phyloP scores from a whole-genome alignment of 2,113 vertebrate genomes.

The Edolisoma coerulescens region DNA sequence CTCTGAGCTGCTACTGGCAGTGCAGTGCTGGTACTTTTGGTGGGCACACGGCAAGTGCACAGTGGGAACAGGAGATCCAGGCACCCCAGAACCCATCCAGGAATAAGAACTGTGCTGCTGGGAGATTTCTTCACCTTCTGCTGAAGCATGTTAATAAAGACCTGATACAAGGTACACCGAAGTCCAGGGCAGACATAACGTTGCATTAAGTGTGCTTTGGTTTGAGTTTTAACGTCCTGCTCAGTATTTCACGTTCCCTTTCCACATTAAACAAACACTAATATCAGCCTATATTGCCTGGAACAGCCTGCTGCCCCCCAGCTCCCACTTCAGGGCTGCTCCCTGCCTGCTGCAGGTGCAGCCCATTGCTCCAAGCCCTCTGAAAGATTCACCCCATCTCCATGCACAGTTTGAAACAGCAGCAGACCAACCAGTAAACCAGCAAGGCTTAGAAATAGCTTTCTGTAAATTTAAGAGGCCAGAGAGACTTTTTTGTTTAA shows the following conservation, averaged over 20 bases:
- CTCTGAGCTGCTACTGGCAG: neutral
- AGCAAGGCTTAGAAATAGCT: neutral
- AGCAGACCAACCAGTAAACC: neutral
- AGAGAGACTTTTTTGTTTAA: neutral
- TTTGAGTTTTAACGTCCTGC: neutral
- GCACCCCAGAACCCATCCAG: neutral
- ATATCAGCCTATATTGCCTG: neutral
- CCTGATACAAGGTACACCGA: neutral
- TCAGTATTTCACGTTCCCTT: neutral
- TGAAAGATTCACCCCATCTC: neutral
- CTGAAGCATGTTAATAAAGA: neutral
- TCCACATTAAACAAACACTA: neutral
- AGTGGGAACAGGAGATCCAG: neutral
- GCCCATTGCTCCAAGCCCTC: neutral
- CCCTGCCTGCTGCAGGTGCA: neutral
- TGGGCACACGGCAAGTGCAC: rapidly evolving
- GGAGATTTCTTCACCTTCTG: neutral
- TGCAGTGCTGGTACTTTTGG: neutral
- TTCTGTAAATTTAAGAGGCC: neutral
- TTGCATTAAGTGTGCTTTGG: neutral
- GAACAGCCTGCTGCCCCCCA: rapidly evolving
- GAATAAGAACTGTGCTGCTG: neutral
- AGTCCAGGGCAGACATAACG: neutral
- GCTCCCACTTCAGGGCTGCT: neutral
- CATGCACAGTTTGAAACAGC: neutral